These are phyloP conservation scores for Agrotis clavis DNA, from an alignment of 2,888 invertebrate species.

Conservation along the genomic window DNA sequence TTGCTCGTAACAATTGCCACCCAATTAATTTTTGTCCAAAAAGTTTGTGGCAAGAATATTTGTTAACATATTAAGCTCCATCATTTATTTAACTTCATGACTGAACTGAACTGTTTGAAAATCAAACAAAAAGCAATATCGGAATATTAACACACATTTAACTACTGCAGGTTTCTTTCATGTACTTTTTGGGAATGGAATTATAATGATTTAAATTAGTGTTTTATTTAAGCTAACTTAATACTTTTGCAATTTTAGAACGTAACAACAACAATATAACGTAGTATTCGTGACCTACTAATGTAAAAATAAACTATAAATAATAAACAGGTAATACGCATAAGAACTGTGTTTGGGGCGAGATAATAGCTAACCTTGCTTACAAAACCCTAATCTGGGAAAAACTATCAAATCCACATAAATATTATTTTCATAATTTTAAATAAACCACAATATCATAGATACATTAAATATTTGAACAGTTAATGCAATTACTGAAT, in stretches of 20 bases:
- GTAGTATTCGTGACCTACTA: slow-evolving; percentile 13
- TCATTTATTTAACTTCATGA: neutral
- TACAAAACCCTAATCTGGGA: slow-evolving; percentile 1
- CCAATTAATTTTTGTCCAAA: neutral
- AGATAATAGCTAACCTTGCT: slow-evolving; percentile 4
- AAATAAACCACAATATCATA: slow-evolving; percentile 1
- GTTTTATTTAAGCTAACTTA: slow-evolving; percentile 12
- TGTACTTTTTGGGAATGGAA: slow-evolving; percentile 20
- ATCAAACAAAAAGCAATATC: too few species aligned
- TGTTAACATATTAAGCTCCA: neutral
- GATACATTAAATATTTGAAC: slow-evolving; percentile 18
- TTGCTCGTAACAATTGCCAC: neutral
- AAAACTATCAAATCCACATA: slow-evolving; percentile 9
- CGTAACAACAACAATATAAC: neutral
- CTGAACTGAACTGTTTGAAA: too few species aligned
- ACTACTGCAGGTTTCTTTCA: neutral
- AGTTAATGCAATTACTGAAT: slow-evolving; percentile 26
- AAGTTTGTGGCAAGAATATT: slow-evolving; percentile 15
- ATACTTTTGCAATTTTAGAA: slow-evolving; percentile 32
- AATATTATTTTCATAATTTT: slow-evolving; percentile 20
- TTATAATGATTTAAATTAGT: slow-evolving; percentile 11
- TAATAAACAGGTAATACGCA: slow-evolving; percentile 31
- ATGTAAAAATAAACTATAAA: slow-evolving; percentile 28
- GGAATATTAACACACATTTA: neutral
- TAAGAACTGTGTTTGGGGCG: slow-evolving; percentile 34